Evolutionary conservation across 2,888 invertebrate species (phyloP).

Genomic region (Caradrina kadenii): DNA sequence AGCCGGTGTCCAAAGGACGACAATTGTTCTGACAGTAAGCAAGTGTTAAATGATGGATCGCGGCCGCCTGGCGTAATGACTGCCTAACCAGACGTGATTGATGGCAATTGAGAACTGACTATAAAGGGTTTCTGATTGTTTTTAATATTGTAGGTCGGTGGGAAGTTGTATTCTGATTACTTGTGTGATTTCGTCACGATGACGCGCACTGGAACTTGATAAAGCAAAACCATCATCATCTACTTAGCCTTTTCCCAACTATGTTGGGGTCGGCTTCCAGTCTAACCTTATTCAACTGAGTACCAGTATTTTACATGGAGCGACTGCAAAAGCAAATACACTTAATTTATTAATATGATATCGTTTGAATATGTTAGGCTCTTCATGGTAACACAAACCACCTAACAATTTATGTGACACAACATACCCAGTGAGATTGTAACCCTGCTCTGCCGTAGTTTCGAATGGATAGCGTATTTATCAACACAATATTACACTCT

Average conservation of each 20-base stretch:
- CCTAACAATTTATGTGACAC: neutral
- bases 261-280: too few relatives aligned
- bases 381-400: too few relatives aligned
- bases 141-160: slow-evolving; percentile 35
- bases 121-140: slow-evolving; percentile 55
- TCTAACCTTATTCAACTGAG: too few relatives aligned
- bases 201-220: neutral
- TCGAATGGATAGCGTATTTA: too few relatives aligned
- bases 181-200: neutral
- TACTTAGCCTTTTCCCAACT: too few relatives aligned
- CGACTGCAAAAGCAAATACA: neutral
- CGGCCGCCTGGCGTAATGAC: slow-evolving; percentile 46
- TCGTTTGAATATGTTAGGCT: too few relatives aligned
- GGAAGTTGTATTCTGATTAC: slow-evolving; percentile 21
- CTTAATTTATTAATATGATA: too few relatives aligned
- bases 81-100: slow-evolving; percentile 63
- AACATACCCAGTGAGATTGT: neutral
- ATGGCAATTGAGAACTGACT: slow-evolving; percentile 51
- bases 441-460: too few relatives aligned
- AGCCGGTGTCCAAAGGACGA: slow-evolving; percentile 35
- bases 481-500: too few relatives aligned
- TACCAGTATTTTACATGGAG: too few relatives aligned
- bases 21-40: slow-evolving; percentile 61
- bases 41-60: slow-evolving; percentile 66
- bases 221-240: neutral